Conservation (phyloP, 2,113 vertebrate genomes). For the Engystomops pustulosus region DNA sequence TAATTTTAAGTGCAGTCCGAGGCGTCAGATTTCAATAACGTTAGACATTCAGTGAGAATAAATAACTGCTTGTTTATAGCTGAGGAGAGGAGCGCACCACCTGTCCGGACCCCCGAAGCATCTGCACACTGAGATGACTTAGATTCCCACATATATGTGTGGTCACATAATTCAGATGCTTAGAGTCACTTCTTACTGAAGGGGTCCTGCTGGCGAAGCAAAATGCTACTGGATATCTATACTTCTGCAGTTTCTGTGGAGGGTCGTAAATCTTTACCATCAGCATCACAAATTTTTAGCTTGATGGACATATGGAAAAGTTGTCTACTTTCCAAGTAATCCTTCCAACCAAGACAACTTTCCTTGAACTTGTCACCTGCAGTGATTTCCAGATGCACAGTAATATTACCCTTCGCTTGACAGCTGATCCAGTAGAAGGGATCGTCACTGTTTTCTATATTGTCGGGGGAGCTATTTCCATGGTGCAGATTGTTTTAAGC, state of each 20-base stretch:
- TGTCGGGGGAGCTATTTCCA: too few relatives aligned
- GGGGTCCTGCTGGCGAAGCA: constrained; percentile 44
- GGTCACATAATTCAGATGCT: constrained; percentile 52
- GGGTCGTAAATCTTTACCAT: constrained; percentile 23
- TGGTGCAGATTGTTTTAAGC: too few relatives aligned
- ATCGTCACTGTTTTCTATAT: background rate
- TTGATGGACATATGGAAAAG: constrained; percentile 40
- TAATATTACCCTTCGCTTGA: background rate
- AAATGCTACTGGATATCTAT: constrained; percentile 15
- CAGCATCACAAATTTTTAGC: constrained; percentile 5
- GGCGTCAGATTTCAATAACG: constrained; percentile 53
- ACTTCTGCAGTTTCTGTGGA: background rate
- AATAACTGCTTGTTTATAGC: constrained; percentile 55
- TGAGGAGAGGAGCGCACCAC: constrained; percentile 38
- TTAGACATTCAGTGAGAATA: constrained; percentile 53
- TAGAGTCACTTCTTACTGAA: constrained; percentile 56
- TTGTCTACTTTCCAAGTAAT: background rate
- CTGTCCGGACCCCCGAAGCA: constrained; percentile 55
- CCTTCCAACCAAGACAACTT: constrained; percentile 28
- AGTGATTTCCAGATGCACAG: background rate
- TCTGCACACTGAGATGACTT: constrained; percentile 20
- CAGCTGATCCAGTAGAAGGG: background rate
- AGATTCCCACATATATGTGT: constrained; percentile 54
- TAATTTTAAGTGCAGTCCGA: constrained; percentile 32
- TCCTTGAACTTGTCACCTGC: constrained; percentile 18